Base-by-base conservation (phyloP, 2,113 vertebrate genomes). In the Bambusicola thoracicus region DNA sequence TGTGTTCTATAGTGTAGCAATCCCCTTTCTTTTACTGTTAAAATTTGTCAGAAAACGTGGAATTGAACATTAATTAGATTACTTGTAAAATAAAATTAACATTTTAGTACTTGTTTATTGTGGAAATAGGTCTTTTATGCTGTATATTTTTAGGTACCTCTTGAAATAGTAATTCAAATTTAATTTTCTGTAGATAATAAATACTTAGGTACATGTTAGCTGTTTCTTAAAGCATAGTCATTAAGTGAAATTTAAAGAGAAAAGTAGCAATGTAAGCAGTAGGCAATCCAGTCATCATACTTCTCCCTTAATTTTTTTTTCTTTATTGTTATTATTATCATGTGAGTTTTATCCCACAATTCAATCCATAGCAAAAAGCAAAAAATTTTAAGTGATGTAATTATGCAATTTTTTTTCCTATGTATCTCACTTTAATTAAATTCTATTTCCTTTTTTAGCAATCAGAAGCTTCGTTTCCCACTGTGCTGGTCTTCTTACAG, bases 401-500 rank as follows among this genome's bases (percentile, higher is more conserved):
- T 53, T 72, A 41, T 84, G 13, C 29, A 51, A 80, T 61, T 84
- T 83, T 83, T 58, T 49, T 15, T 58, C 61, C 48, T 85, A 30
- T 14, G 20, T 70, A 40, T 11, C 79, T 81, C 46, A 51, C 72
- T 16, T 51, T 25, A 87, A 41, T 32, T 89, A 67, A 88, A 92
- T 78, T 95, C 53, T 61, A 25, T 81, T 97, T 96, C 34, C 19
- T 87, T 69, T 95, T 94, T 44, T 96, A 99, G 99, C 98, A 63
- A 94, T 99, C 93, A 99, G 97, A 97, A 99, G 98, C 93, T 98
- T 99, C 94, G 96, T 99, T 94, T 97, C 97, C 24, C 96, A 98
- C 97, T 99, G 99, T 93, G 96, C 97, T 68, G 98, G 98, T 89
- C 98, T 99, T 20, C 97, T 99, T 86, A 98, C 98, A 4, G 98